Conservation (phyloP, 2,797 vertebrate species). For the Peromyscus nudipes region DNA sequence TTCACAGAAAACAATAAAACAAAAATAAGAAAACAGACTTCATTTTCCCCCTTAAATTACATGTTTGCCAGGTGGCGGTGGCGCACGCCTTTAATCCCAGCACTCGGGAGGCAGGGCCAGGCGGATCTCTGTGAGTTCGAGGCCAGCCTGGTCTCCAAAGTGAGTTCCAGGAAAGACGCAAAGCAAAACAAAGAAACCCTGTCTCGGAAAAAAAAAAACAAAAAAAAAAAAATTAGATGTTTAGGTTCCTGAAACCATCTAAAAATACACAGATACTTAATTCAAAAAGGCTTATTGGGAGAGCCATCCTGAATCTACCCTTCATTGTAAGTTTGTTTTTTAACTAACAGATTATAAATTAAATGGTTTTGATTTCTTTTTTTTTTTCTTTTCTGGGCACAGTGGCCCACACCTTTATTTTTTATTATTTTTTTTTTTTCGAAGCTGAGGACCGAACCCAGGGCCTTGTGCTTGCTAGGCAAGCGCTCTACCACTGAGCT, state of each 20-base stretch:
- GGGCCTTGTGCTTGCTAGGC: too few relatives aligned
- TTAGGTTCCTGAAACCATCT: conserved; percentile 60
- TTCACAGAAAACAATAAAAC: not conserved
- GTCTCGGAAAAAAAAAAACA: too few relatives aligned
- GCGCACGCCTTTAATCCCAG: too few relatives aligned
- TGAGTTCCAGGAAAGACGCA: too few relatives aligned
- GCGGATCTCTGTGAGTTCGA: too few relatives aligned
- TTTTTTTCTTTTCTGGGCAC: not conserved
- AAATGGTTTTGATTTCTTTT: conserved; percentile 42
- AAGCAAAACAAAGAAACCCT: too few relatives aligned
- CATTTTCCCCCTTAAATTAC: conserved; percentile 38
- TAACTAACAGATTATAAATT: conserved; percentile 46
- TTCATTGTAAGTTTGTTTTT: not conserved
- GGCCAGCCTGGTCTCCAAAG: too few relatives aligned
- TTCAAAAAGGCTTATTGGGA: conserved; percentile 13
- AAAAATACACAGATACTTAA: conserved; percentile 62
- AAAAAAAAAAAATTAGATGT: not conserved
- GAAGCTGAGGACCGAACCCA: too few relatives aligned
- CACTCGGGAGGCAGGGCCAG: too few relatives aligned
- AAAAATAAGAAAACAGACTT: conserved; percentile 27
- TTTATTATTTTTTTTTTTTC: too few relatives aligned
- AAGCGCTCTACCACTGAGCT: too few relatives aligned
- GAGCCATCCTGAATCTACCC: not conserved
- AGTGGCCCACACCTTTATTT: too few relatives aligned
- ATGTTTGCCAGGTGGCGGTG: not conserved